Conservation (phyloP, 2,113 vertebrate genomes). For the Hystrix cristata region DNA sequence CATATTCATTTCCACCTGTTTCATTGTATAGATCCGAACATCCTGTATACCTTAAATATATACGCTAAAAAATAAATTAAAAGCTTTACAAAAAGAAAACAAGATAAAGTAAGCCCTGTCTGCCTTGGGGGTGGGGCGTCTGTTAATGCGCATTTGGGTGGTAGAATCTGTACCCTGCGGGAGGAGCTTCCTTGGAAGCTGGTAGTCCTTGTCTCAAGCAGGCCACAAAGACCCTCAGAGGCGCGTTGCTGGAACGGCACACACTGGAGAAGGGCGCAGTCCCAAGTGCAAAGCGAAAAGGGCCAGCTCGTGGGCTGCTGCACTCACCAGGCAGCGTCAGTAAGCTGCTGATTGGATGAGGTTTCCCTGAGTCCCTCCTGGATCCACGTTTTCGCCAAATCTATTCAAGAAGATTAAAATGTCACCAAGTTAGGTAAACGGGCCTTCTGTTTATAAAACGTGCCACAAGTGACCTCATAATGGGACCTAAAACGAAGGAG, state of each 20-base stretch:
- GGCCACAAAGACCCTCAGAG: background rate
- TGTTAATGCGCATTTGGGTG: constrained; percentile 17
- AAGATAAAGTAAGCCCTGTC: background rate
- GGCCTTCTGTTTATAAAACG: constrained; percentile 36
- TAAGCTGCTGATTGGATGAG: constrained; percentile 44
- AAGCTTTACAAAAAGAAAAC: background rate
- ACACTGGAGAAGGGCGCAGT: background rate
- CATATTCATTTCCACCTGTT: background rate
- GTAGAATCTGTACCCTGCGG: background rate
- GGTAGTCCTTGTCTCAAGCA: background rate
- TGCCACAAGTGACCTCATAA: background rate
- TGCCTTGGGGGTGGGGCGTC: background rate
- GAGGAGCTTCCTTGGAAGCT: background rate
- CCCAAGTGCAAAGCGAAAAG: background rate
- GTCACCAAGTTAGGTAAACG: constrained; percentile 62
- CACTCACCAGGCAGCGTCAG: background rate
- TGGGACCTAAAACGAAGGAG: background rate
- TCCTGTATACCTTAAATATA: background rate
- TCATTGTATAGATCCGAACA: background rate
- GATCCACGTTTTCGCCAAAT: constrained; percentile 17
- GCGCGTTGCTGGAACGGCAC: background rate
- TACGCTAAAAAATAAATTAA: background rate
- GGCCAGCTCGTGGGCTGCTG: background rate
- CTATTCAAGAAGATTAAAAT: constrained; percentile 65
- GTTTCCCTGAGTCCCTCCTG: constrained; percentile 36